phyloP scores from a whole-genome alignment of 2,113 vertebrate species.

The Struthidea cinerea region DNA sequence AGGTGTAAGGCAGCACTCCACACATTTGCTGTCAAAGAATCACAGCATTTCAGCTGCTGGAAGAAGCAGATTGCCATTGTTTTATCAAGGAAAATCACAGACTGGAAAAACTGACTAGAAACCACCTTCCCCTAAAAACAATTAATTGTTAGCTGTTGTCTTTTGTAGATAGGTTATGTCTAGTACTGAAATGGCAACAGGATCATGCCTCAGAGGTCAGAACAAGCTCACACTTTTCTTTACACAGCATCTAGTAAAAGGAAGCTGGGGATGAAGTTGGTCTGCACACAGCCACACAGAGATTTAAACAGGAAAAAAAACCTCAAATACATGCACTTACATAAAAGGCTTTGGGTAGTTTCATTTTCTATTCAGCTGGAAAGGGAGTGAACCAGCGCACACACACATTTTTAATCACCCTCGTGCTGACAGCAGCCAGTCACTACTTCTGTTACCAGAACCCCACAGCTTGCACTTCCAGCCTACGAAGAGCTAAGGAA shows the following conservation, averaged over 20 bases:
- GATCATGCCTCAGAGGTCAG: neutral
- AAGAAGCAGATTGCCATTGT: neutral
- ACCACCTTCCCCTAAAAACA: neutral
- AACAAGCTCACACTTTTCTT: neutral
- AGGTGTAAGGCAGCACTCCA: neutral
- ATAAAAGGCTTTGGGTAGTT: conserved; percentile 36
- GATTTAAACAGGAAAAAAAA: neutral
- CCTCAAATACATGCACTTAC: neutral
- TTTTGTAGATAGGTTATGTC: neutral
- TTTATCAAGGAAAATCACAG: neutral
- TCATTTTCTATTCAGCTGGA: conserved; percentile 12
- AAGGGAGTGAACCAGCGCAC: neutral
- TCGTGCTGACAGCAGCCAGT: conserved; percentile 21
- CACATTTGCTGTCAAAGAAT: neutral
- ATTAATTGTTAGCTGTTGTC: neutral
- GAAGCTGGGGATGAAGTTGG: neutral
- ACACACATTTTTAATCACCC: conserved; percentile 8
- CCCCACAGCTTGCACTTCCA: neutral
- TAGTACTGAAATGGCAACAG: neutral
- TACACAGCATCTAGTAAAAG: neutral
- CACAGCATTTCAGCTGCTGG: neutral
- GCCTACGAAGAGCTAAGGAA: neutral
- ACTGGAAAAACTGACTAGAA: neutral
- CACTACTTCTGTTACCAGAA: neutral
- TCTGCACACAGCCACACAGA: neutral